Percentiles rank a stretch among this genome's conserved stretches.
Conservation (phyloP, 2,888 invertebrate species). For the Disparrhopalites patrizii region DNA sequence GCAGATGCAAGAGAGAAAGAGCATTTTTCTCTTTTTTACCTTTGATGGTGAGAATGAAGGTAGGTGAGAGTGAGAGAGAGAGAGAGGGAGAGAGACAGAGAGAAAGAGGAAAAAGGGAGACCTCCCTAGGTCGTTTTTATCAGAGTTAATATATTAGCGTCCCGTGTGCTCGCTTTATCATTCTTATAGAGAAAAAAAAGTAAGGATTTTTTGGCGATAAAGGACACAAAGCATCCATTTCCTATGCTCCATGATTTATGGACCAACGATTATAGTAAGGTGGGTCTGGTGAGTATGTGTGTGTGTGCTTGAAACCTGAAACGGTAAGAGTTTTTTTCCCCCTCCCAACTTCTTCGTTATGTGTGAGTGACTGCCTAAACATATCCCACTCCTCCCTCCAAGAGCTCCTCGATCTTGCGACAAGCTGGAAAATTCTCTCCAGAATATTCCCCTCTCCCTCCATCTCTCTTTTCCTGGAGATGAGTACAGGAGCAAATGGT, state of each 20-base stretch:
- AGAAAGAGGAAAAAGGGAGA: not conserved
- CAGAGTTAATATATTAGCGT: not conserved
- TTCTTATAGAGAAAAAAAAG: not conserved
- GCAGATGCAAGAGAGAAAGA: too few species aligned
- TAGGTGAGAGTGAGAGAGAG: not conserved
- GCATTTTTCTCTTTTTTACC: too few species aligned
- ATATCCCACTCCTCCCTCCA: too few species aligned
- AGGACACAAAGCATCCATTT: constrained; percentile 10
- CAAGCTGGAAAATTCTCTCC: not conserved
- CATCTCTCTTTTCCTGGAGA: too few species aligned
- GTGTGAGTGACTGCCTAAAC: constrained; percentile 6
- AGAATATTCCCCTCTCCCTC: not conserved
- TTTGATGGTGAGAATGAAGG: not conserved
- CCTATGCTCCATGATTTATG: constrained; percentile 1
- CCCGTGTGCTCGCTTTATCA: too few species aligned
- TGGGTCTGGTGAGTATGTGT: not conserved
- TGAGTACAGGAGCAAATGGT: not conserved
- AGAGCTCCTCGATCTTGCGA: not conserved
- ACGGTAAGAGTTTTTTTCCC: constrained; percentile 6
- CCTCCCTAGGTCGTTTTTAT: not conserved
- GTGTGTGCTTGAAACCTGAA: not conserved
- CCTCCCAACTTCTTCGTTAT: too few species aligned
- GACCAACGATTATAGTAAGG: not conserved
- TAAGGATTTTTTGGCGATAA: not conserved
- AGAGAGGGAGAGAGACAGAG: not conserved